Percentiles rank a stretch among this genome's conserved stretches.
Evolutionary conservation across 2,888 invertebrate genomes (phyloP).

Genomic region (Cryptocephalus primarius): DNA sequence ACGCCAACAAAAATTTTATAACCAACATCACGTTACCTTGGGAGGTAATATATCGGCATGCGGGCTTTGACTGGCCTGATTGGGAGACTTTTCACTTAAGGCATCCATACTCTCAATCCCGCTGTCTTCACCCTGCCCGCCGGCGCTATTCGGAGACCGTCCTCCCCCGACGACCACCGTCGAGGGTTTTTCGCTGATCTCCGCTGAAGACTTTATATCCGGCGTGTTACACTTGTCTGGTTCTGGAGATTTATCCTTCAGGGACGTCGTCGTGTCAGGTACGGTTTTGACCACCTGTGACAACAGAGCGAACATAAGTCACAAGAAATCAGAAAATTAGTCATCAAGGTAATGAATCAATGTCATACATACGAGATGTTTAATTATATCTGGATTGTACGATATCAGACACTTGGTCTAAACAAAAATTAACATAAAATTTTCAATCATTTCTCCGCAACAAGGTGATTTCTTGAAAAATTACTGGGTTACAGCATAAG

Average conservation of each 20-base stretch:
- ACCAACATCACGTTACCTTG: conserved; percentile 6
- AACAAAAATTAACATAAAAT: no score
- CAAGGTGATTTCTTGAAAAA: background rate
- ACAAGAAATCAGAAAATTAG: background rate
- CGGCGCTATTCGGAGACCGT: conserved; percentile 35
- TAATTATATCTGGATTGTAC: no score
- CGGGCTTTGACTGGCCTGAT: conserved; percentile 59
- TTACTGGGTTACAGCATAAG: no score
- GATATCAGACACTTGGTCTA: no score
- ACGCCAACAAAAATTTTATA: no score
- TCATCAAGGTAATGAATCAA: no score
- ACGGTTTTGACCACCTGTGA: no score
- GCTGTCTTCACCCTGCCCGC: conserved; percentile 69
- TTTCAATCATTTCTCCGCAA: no score
- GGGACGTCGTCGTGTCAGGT: conserved; percentile 12
- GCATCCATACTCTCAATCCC: conserved; percentile 92
- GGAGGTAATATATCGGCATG: conserved; percentile 33
- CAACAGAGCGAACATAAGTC: no score
- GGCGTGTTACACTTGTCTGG: conserved; percentile 30
- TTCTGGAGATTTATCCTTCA: conserved; percentile 32
- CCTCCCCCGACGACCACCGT: conserved; percentile 18
- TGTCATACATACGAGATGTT: no score
- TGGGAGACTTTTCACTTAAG: conserved; percentile 66
- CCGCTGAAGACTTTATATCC: background rate
- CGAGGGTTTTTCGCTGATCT: conserved; percentile 13